phyloP scores from a whole-genome alignment of 2,888 invertebrate genomes.

The Encarsia formosa region DNA sequence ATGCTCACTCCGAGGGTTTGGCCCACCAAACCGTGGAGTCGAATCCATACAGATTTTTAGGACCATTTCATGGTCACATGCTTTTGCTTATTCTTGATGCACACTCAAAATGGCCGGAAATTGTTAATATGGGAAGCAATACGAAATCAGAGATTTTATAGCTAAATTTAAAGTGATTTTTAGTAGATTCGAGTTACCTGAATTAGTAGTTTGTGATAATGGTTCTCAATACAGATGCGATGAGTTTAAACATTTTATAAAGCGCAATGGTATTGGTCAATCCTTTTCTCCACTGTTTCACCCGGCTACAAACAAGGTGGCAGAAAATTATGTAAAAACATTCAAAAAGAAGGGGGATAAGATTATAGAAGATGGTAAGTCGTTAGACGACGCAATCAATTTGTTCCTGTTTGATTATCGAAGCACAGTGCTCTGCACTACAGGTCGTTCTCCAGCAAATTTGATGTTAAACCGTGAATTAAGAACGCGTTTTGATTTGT shows the following conservation, averaged over 20 bases:
- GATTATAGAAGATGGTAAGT: neutral
- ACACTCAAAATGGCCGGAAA: slow-evolving; percentile 15
- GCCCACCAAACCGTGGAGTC: slow-evolving; percentile 24
- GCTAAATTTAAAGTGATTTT: neutral
- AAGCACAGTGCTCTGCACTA: slow-evolving; percentile 1
- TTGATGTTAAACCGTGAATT: neutral
- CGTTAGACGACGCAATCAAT: neutral
- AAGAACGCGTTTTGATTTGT: neutral
- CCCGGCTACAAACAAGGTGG: neutral
- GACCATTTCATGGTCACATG: slow-evolving; percentile 26
- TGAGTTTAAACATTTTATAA: neutral
- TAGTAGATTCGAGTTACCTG: neutral
- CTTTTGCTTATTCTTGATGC: slow-evolving; percentile 15
- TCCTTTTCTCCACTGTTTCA: neutral
- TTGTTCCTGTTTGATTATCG: slow-evolving; percentile 1
- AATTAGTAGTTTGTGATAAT: slow-evolving; percentile 6
- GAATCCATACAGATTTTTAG: slow-evolving; percentile 29
- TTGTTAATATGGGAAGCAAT: too few species aligned
- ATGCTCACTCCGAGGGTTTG: slow-evolving; percentile 21
- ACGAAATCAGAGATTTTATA: neutral
- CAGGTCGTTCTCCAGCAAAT: slow-evolving; percentile 2
- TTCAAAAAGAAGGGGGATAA: slow-evolving; percentile 1
- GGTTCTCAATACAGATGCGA: neutral
- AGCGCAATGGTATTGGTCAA: neutral
- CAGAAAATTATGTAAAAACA: neutral